A percentile compares a stretch with the other conserved stretches of the same genome.
Conservation (phyloP, 2,888 invertebrate genomes). For the Lobophora halterata region DNA sequence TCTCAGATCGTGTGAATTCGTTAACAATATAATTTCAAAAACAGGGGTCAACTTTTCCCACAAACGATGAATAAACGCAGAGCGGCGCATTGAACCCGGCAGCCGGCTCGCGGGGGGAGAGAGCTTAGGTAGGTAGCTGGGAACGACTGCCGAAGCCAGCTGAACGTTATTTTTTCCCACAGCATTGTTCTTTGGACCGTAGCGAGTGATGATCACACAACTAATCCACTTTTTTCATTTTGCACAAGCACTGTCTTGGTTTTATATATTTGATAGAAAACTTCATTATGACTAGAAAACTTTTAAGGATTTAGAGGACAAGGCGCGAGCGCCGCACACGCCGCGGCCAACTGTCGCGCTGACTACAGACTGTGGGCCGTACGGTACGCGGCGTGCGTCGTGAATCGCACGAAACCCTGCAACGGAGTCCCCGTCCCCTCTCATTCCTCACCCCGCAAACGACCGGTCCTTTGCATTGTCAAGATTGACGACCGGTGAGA, state of each 20-base stretch:
- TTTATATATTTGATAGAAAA: slow-evolving; percentile 40
- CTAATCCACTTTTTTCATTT: slow-evolving; percentile 53
- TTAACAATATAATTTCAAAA: slow-evolving; percentile 77
- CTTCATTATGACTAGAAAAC: slow-evolving; percentile 63
- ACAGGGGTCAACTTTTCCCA: slow-evolving; percentile 81
- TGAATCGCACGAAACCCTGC: slow-evolving; percentile 73
- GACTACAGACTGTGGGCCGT: slow-evolving; percentile 54
- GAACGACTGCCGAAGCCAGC: slow-evolving; percentile 79
- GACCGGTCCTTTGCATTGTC: slow-evolving; percentile 79
- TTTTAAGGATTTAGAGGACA: slow-evolving; percentile 52
- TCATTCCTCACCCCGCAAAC: slow-evolving; percentile 51
- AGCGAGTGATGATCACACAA: slow-evolving; percentile 57
- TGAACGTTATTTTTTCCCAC: slow-evolving; percentile 83
- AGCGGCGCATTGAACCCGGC: slow-evolving; percentile 80
- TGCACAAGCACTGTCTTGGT: slow-evolving; percentile 46
- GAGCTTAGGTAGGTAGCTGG: slow-evolving; percentile 76
- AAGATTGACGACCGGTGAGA: slow-evolving; percentile 77
- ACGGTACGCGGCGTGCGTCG: slow-evolving; percentile 53
- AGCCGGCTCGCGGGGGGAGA: slow-evolving; percentile 74
- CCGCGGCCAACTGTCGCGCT: slow-evolving; percentile 70
- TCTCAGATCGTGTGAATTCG: slow-evolving; percentile 75
- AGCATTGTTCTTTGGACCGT: slow-evolving; percentile 80
- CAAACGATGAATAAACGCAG: slow-evolving; percentile 80
- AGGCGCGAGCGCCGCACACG: slow-evolving; percentile 74
- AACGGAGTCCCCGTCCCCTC: slow-evolving; percentile 57